Evolutionary conservation across 2,888 invertebrate genomes (phyloP).

Genomic region (Polydrusus cervinus): DNA sequence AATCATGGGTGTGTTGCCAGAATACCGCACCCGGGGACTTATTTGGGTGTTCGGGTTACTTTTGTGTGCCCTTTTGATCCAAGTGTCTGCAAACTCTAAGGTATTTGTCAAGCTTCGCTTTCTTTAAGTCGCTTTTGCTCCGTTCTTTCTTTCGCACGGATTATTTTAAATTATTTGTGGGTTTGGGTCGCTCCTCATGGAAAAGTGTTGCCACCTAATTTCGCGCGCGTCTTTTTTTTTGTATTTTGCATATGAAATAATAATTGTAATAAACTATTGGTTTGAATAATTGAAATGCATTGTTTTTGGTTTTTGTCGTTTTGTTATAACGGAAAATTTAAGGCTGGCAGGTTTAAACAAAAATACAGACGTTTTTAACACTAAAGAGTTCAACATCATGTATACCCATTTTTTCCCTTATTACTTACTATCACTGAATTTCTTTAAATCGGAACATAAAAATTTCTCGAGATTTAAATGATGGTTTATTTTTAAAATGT

Average conservation of each 20-base stretch:
- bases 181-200: background rate
- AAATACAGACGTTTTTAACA: too few relatives aligned
- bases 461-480: too few relatives aligned
- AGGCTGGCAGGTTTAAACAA: too few relatives aligned
- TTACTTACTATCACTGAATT: too few relatives aligned
- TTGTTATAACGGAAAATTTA: background rate
- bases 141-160: background rate
- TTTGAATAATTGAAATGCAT: background rate
- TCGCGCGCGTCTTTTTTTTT: constrained; percentile 7
- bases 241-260: background rate
- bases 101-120: constrained; percentile 37
- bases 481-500: too few relatives aligned
- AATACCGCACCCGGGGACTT: constrained; percentile 42
- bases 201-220: background rate
- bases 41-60: constrained; percentile 50
- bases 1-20: constrained; percentile 39
- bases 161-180: constrained; percentile 15
- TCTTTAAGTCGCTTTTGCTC: constrained; percentile 24
- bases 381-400: too few relatives aligned
- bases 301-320: background rate
- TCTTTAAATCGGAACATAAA: too few relatives aligned
- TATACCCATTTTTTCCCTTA: too few relatives aligned
- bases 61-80: constrained; percentile 50
- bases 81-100: constrained; percentile 48
- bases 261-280: background rate